Percentiles rank a stretch among this genome's conserved stretches.
Evolutionary conservation across 2,113 vertebrate species (phyloP).

Genomic region (Alexandromys fortis): DNA sequence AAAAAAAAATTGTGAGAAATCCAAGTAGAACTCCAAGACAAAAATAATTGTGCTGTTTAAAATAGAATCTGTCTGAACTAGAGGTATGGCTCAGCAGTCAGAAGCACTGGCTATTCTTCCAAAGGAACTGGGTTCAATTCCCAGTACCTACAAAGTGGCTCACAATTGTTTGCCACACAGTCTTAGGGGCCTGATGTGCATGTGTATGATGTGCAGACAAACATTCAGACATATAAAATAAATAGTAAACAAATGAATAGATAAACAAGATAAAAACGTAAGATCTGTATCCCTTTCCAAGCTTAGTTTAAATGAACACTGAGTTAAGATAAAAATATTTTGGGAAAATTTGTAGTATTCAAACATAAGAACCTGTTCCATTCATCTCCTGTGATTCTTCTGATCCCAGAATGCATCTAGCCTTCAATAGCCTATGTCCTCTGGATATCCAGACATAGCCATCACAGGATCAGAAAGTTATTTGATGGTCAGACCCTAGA

Average conservation of each 20-base stretch:
- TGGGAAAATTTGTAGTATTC: neutral
- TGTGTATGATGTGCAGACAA: neutral
- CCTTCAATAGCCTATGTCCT: neutral
- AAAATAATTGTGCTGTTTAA: slow-evolving; percentile 12
- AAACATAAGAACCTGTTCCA: neutral
- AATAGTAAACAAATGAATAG: neutral
- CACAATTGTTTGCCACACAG: neutral
- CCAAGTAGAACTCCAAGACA: slow-evolving; percentile 25
- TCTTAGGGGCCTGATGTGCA: neutral
- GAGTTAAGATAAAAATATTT: neutral
- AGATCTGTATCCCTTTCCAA: neutral
- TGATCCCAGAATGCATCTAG: neutral
- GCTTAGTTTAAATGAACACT: slow-evolving; percentile 14
- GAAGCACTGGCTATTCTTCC: neutral
- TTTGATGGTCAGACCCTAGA: neutral
- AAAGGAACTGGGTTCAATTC: neutral
- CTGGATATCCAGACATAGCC: neutral
- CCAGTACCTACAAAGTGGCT: neutral
- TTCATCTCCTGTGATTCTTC: neutral
- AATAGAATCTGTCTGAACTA: neutral
- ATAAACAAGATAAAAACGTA: neutral
- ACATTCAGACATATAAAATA: neutral
- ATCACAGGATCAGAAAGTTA: neutral
- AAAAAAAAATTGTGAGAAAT: neutral
- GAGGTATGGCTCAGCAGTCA: neutral